Evolutionary conservation across 2,888 invertebrate species (phyloP), one percentile per base, ranked within the genome.

Genomic region (Eristalinus aeneus): DNA sequence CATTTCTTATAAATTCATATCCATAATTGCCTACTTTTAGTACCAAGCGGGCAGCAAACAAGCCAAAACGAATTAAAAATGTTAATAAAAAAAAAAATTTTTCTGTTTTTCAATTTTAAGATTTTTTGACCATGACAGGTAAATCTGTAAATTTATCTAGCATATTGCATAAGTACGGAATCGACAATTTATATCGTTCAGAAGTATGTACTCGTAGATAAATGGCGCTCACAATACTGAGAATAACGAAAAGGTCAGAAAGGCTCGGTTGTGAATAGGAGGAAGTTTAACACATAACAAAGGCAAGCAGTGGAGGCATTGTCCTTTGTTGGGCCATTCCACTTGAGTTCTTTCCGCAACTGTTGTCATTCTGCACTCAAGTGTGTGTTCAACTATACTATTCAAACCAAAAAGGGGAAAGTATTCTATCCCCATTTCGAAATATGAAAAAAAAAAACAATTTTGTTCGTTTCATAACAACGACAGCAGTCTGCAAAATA

Each of bases 301-400:
- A 75, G 79, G 61, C 71, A 65, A 74, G 65, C 63, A 72, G 67
- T 72, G 39, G 36, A 85, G 63, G 67, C 84, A 80, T 85, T 71
- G 84, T 85, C 75, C 80, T 85, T 80, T 85, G 84, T 80, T 72
- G 80, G 75, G 80, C 84, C 36, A 85, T 85, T 79, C 80, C 84
- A 80, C 84, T 80, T 85, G 84, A 85, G 80, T 85, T 85, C 84
- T 65, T 76, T 80, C 84, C 84, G 80, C 84, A 85, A 85, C 84
- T 80, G 84, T 76, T 80, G 80, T 84, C 84, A 75, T 84, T 84
- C 75, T 80, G 80, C 84, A 69, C 67, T 84, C 64, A 80, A 84
- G 84, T 84, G 84, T 80, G 74, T 84, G 80, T 76, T 84, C 84
- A 80, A 84, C 84, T 79, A 79, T 79, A 69, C 79, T 68, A 78